Evolutionary conservation across 2,888 invertebrate genomes (phyloP), one percentile per base, ranked within the genome.

Genomic region (Drosophila yooni): DNA sequence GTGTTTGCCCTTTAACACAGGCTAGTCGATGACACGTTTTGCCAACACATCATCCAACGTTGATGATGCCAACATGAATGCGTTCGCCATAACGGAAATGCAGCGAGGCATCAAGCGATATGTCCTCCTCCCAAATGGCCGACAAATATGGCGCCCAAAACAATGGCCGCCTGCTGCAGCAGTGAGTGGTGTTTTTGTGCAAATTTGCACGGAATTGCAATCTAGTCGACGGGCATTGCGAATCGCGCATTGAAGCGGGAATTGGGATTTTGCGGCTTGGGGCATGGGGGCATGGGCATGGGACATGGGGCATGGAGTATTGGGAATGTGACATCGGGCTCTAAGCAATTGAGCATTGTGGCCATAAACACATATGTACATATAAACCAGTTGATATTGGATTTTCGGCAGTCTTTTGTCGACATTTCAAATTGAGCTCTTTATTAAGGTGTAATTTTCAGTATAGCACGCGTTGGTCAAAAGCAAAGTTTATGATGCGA

Each of bases 31-130:
- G 89, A 87, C 86, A 87, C 86, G 87, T 87, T 89, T 81, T 83
- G 89, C 84, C 89, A 87, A 74, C 90, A 89, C 90, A 87, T 86
- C 88, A 79, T 72, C 57, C 82, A 82, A 62, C 79, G 67, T 72
- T 74, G 71, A 88, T 79, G 85, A 84, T 63, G 75, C 72, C 82
- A 54, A 74, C 71, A 72, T 74, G 90, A 79, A 83, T 88, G 89
- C 75, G 77, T 67, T 56, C 81, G 70, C 67, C 86, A 82, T 82
- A 82, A 73, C 86, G 90, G 72, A 82, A 85, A 75, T 86, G 77
- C 74, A 88, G 52, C 60, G 40, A 66, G 34, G 58, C 58, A n/a
- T 18, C 65, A 21, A 61, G 52, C 57, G 61, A 68, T 62, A 70
- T 58, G 34, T 34, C 65, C 5, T 31, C 51, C 31, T 27, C 56